phyloP scores from a whole-genome alignment of 2,888 invertebrate genomes.

The Camptogramma bilineatum region DNA sequence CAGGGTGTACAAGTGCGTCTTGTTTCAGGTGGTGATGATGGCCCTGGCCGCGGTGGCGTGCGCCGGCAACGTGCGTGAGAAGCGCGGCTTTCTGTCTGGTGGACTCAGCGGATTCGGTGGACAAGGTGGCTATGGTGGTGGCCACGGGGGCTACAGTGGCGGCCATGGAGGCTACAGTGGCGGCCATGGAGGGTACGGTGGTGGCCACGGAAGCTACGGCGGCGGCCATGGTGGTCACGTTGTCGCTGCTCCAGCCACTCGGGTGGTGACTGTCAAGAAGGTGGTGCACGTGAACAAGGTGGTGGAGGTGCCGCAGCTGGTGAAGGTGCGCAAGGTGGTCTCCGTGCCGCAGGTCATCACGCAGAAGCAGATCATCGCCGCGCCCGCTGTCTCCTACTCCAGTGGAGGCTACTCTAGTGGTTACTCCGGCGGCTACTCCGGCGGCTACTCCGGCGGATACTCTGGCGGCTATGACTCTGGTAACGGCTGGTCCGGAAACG shows the following conservation, averaged over 20 bases:
- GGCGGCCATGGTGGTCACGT: slow-evolving; percentile 36
- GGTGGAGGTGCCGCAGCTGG: slow-evolving; percentile 56
- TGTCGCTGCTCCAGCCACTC: slow-evolving; percentile 41
- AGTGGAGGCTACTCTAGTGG: slow-evolving; percentile 26
- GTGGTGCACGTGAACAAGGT: slow-evolving; percentile 58
- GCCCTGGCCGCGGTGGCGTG: slow-evolving; percentile 41
- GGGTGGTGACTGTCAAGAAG: slow-evolving; percentile 53
- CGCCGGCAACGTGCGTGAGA: slow-evolving; percentile 44
- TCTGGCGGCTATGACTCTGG: slow-evolving; percentile 20
- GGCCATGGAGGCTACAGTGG: slow-evolving; percentile 22
- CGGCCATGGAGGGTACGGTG: slow-evolving; percentile 31
- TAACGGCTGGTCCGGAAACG: slow-evolving; percentile 25
- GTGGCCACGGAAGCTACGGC: slow-evolving; percentile 27
- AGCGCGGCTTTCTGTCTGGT: slow-evolving; percentile 41
- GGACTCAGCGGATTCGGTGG: slow-evolving; percentile 24
- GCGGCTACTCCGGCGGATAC: slow-evolving; percentile 31
- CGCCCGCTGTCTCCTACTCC: slow-evolving; percentile 44
- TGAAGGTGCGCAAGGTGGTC: slow-evolving; percentile 60
- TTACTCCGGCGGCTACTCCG: slow-evolving; percentile 30
- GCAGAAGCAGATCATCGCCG: slow-evolving; percentile 57
- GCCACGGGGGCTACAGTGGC: slow-evolving; percentile 28
- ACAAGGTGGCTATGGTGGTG: slow-evolving; percentile 17
- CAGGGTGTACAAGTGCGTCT: neutral
- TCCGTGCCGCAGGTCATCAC: slow-evolving; percentile 65
- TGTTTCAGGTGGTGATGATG: slow-evolving; percentile 46